A percentile compares a stretch with the other conserved stretches of the same genome.
Evolutionary conservation across 1,140 invertebrate species (phyloP).

Genomic region (Patella vulgata): DNA sequence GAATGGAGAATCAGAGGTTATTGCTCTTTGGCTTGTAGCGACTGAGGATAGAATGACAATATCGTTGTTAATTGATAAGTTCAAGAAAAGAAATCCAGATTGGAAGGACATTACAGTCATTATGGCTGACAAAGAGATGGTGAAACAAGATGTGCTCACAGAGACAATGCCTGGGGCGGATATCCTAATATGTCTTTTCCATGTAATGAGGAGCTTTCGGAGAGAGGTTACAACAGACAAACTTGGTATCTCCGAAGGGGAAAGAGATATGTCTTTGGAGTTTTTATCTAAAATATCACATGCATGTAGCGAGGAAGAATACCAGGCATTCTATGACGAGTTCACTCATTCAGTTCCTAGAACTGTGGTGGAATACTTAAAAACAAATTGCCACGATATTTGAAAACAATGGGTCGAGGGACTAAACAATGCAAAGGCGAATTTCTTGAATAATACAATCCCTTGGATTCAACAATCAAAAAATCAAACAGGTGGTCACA

Average conservation of each 20-base stretch:
- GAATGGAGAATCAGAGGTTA: slow-evolving; percentile 8
- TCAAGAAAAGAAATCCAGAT: not conserved
- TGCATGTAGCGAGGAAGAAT: not conserved
- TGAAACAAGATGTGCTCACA: not conserved
- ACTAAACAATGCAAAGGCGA: not conserved
- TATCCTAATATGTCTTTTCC: slow-evolving; percentile 12
- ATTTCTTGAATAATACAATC: slow-evolving; percentile 6
- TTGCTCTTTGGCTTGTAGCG: slow-evolving; percentile 7
- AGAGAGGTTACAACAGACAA: slow-evolving; percentile 4
- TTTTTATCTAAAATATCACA: slow-evolving; percentile 1
- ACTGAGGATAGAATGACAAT: slow-evolving; percentile 10
- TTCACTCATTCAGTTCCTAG: not conserved
- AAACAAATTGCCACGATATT: slow-evolving; percentile 3
- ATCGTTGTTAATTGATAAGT: not conserved
- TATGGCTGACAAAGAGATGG: slow-evolving; percentile 14
- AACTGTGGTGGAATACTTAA: not conserved
- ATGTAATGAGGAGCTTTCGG: slow-evolving; percentile 4
- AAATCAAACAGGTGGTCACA: slow-evolving; percentile 6
- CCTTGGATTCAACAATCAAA: slow-evolving; percentile 1
- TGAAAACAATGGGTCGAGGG: slow-evolving; percentile 7
- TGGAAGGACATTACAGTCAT: not conserved
- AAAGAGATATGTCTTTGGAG: not conserved
- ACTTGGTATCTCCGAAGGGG: not conserved
- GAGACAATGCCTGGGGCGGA: slow-evolving; percentile 3
- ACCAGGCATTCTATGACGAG: not conserved